phyloP scores from a whole-genome alignment of 2,888 invertebrate species.

The Tortricodes alternella region DNA sequence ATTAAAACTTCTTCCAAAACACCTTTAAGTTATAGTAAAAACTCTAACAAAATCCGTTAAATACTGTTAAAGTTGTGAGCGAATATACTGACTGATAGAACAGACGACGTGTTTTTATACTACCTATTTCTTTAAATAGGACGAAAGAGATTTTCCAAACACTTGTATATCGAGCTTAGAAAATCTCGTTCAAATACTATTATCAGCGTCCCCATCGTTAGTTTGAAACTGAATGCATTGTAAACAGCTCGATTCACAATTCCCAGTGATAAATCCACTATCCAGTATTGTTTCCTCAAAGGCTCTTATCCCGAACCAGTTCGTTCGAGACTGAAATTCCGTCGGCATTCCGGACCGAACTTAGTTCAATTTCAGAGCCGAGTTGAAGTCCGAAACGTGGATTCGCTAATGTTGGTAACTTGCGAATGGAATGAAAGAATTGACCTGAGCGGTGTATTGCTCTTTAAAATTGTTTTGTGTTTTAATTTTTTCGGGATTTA shows the following conservation, averaged over 20 bases:
- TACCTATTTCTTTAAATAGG: too few relatives aligned
- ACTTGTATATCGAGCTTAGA: too few relatives aligned
- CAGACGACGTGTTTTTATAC: too few relatives aligned
- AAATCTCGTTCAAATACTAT: too few relatives aligned
- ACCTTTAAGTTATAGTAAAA: too few relatives aligned
- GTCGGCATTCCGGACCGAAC: slow-evolving; percentile 18
- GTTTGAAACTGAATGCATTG: not conserved
- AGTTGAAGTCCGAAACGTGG: slow-evolving; percentile 12
- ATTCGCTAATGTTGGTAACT: slow-evolving; percentile 21
- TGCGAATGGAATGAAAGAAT: slow-evolving; percentile 20
- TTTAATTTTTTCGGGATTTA: not conserved
- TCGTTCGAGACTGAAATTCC: slow-evolving; percentile 26
- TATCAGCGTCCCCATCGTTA: not conserved
- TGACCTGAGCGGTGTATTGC: slow-evolving; percentile 5
- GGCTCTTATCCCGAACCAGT: slow-evolving; percentile 23
- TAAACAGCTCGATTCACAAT: slow-evolving; percentile 8
- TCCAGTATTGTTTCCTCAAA: slow-evolving; percentile 21
- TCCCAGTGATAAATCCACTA: slow-evolving; percentile 7
- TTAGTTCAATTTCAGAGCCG: slow-evolving; percentile 25
- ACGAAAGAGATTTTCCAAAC: too few relatives aligned
- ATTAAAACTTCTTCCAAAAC: too few relatives aligned
- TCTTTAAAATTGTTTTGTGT: slow-evolving; percentile 9
- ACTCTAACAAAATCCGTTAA: too few relatives aligned
- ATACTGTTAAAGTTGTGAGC: too few relatives aligned
- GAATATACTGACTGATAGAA: too few relatives aligned